Evolutionary conservation across 2,888 invertebrate species (phyloP), one percentile per base, ranked within the genome.

Genomic region (Protonemura montana): DNA sequence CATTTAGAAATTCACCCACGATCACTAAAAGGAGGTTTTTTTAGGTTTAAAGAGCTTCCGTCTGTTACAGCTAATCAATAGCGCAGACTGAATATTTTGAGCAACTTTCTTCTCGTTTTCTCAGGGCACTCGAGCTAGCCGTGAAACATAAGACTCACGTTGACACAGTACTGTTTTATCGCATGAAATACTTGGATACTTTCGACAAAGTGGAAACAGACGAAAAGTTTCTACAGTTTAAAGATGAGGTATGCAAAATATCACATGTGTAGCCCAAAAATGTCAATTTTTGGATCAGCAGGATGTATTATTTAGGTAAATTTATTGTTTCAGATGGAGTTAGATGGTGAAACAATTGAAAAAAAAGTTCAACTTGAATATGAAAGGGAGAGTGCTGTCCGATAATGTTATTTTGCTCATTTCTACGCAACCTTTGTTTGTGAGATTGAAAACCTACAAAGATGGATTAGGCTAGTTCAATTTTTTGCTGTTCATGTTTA

Each of bases 51-150:
- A n/a, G n/a, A n/a, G n/a, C n/a, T n/a, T n/a, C n/a, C 10, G 10
- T 35, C 35, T 6, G 10, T 35, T 35, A 35, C 3, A 6, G 35
- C 10, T 35, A 10, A 35, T 35, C 35, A 35, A 35, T 35, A 35
- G 35, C n/a, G n/a, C n/a, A n/a, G n/a, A n/a, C n/a, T n/a, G n/a
- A n/a, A n/a, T n/a, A n/a, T n/a, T n/a, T n/a, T n/a, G n/a, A n/a
- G n/a, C n/a, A n/a, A n/a, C n/a, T 59, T 59, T 59, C 21, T 59
- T 59, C 21, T 59, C 21, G 7, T 1, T 16, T 59, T 13, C 7
- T 16, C 89, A 95, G 96, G 89, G 96, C 96, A 0, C 90, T 97
- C 86, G 96, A 96, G 89, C 91, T 96, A 87, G 95, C 96, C 0
- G 90, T 94, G 2, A 95, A 95, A 89, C 94, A 96, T 90, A 95